These are phyloP conservation scores for Chiridota heheva DNA, from an alignment of 35 echinoderm and acorn worm species.

Conservation along the genomic window DNA sequence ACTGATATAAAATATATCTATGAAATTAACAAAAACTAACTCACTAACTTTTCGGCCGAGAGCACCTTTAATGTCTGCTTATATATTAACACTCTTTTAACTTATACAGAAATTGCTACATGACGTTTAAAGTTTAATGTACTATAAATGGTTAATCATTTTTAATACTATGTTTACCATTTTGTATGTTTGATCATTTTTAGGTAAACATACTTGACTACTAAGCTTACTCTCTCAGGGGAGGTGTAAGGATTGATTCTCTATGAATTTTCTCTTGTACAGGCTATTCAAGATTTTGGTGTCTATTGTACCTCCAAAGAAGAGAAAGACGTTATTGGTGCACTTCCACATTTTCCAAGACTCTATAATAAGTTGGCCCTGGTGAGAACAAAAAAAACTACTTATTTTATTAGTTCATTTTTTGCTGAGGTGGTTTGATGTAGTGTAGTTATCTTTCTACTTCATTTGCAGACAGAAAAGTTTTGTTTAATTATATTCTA, in stretches of 20 bases:
- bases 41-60: too few relatives aligned
- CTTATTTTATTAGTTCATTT: neutral
- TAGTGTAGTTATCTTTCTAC: neutral
- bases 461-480: neutral
- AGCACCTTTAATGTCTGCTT: too few relatives aligned
- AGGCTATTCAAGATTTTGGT: constrained; percentile 90
- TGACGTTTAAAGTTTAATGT: neutral
- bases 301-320: constrained; percentile 75
- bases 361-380: constrained; percentile 71
- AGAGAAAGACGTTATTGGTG: constrained; percentile 42
- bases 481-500: neutral
- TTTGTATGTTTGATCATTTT: neutral
- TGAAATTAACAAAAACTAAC: too few relatives aligned
- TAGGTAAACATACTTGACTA: too few relatives aligned
- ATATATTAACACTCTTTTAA: neutral
- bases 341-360: constrained; percentile 83
- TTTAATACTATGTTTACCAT: neutral
- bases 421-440: neutral
- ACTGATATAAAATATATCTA: too few relatives aligned
- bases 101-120: neutral
- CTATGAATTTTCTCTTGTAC: neutral
- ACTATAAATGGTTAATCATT: neutral
- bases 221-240: too few relatives aligned
- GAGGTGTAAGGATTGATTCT: too few relatives aligned
- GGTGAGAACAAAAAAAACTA: constrained; percentile 67